Percentiles rank a stretch among this genome's conserved stretches.
These are phyloP conservation scores for Cryptops parisi DNA, from an alignment of 2,888 invertebrate genomes.

Conservation along the genomic window DNA sequence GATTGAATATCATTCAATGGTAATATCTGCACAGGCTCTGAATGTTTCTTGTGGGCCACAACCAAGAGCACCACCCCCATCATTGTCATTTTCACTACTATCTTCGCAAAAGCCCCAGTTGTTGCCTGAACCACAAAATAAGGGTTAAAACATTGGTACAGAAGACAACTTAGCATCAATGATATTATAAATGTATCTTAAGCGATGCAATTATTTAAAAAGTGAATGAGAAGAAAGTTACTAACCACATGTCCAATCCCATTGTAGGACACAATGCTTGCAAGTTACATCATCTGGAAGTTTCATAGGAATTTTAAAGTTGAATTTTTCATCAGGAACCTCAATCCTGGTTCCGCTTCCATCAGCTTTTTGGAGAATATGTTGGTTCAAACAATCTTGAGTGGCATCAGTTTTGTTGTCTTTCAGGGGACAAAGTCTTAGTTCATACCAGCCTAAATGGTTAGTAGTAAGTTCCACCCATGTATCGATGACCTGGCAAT, in stretches of 20 bases:
- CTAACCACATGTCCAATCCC: slow-evolving; percentile 39
- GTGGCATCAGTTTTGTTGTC: slow-evolving; percentile 24
- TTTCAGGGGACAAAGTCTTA: slow-evolving; percentile 36
- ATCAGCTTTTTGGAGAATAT: slow-evolving; percentile 29
- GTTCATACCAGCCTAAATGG: slow-evolving; percentile 35
- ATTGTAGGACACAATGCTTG: slow-evolving; percentile 40
- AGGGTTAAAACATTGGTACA: too few relatives aligned
- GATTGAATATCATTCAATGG: too few relatives aligned
- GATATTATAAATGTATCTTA: too few relatives aligned
- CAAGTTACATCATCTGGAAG: slow-evolving; percentile 38
- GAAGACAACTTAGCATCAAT: too few relatives aligned
- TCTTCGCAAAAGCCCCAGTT: not conserved
- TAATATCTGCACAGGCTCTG: not conserved
- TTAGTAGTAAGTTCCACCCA: slow-evolving; percentile 2
- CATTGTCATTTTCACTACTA: too few relatives aligned
- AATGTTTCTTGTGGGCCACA: not conserved
- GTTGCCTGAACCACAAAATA: not conserved
- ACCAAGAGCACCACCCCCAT: not conserved
- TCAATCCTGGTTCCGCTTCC: slow-evolving; percentile 27
- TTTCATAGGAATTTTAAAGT: slow-evolving; percentile 25
- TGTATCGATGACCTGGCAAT: slow-evolving; percentile 6
- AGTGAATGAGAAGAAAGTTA: not conserved
- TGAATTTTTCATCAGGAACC: slow-evolving; percentile 22
- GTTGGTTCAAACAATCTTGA: slow-evolving; percentile 38
- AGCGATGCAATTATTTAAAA: too few relatives aligned